Base-by-base conservation (phyloP, 1,140 invertebrate genomes). In the Aricia agestis region DNA sequence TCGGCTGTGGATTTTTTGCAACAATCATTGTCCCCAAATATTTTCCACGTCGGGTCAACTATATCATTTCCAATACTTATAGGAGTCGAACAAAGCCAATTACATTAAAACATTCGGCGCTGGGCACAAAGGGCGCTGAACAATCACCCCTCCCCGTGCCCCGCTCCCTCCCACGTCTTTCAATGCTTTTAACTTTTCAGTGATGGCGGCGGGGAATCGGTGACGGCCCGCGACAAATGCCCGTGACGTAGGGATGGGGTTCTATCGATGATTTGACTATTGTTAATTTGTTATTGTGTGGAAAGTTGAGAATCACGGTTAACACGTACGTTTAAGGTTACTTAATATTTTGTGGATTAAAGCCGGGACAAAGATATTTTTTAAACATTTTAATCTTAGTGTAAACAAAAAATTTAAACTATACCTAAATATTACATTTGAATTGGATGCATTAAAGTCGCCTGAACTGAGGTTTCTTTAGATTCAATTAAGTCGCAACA, bases 121-220 rank as follows among this genome's bases (percentile, higher is more conserved):
- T 80, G 36, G 6, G 82, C 81, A 89, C 86, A 89, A 88, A 88
- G 86, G 87, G 84, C 86, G 82, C 79, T 75, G 86, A 88, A 91
- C 87, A 89, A 91, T 89, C 83, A 74, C 76, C 87, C 81, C 86
- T 79, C 87, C 45, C 13, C 45, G 36, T 5, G 0, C 36, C 36
- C 36, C 36, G 36, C 36, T 5, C 36, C 36, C 5, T 5, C 9
- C 79, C 86, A 91, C 86, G 89, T 91, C 89, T 91, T 87, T 89
- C 89, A 89, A 91, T 89, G 89, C 89, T 91, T 91, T 91, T 91
- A 89, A 91, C 89, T 89, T 91, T 86, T 84, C 82, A 82, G 82
- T 89, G 88, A 90, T 90, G 88, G 86, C 82, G 80, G 77, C 75
- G 84, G 83, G 85, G 85, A 85, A 36, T 36, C 87, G 82, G 85